Evolutionary conservation across 2,113 vertebrate species (phyloP), one percentile per base, ranked within the genome.

Genomic region (Zapus hudsonius): DNA sequence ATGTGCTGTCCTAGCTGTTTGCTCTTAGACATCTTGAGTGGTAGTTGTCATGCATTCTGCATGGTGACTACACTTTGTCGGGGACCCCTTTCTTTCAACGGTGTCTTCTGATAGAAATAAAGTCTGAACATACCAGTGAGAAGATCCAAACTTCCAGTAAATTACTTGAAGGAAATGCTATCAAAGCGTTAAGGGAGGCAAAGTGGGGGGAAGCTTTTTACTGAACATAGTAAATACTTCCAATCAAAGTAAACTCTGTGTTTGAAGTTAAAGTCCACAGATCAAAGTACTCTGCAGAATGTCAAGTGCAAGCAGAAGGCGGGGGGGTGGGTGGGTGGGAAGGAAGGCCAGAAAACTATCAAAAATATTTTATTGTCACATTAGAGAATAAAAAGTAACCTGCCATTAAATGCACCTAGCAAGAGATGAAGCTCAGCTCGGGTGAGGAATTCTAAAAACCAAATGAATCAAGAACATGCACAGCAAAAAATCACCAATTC

Each of bases 201-300:
- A 9, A 9, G 5, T 15, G 33, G 31, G 13, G 64, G 29, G 38
- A 31, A 44, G 33, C 44, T n/a, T 83, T 90, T 95, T 67, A 83
- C 80, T 25, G 57, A 89, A 81, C 89, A 42, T 16, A 84, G 91
- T 91, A 78, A 95, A 96, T 11, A 86, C 33, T 83, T 47, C 81
- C 61, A 95, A 93, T 82, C 47, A 91, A 95, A 96, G n/a, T 36
- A 23, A 96, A 87, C 47, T 93, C 52, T 67, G 57, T 79, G 44
- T 92, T 97, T 97, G 91, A 96, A 95, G 95, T 92, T 95, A 73
- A 96, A 97, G 95, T 70, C 91, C 76, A 94, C 90, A 36, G 90
- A 95, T 96, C 91, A 97, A 96, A 97, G 63, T 59, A 4, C 9
- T 42, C 94, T 91, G 74, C 89, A 92, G 72, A 79, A 81, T 64